Conservation (phyloP, 2,113 vertebrate species). For the Felis chaus region DNA sequence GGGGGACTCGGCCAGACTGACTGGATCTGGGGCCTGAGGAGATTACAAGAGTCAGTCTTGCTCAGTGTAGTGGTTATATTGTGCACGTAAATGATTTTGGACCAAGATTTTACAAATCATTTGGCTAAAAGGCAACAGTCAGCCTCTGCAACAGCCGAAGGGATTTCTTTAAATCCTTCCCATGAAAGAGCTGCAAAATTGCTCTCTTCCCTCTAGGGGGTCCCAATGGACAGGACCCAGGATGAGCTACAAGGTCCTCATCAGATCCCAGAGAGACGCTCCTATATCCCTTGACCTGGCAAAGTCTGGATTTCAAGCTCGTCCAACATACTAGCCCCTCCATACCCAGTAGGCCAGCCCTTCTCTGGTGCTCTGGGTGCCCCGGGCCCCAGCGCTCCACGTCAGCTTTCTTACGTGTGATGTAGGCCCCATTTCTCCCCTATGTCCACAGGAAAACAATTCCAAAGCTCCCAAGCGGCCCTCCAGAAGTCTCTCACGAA, state of each 20-base stretch:
- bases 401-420: neutral
- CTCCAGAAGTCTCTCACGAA: neutral
- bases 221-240: neutral
- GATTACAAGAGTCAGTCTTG: neutral
- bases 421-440: neutral
- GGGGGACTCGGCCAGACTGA: neutral
- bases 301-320: neutral
- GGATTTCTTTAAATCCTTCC: neutral
- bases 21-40: neutral
- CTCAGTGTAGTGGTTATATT: neutral
- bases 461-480: neutral
- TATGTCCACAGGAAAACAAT: neutral
- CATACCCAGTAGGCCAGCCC: neutral
- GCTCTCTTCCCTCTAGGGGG: neutral
- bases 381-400: neutral
- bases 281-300: neutral
- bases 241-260: neutral
- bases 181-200: neutral
- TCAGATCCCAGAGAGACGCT: neutral
- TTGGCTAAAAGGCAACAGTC: neutral
- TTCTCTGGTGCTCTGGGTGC: neutral
- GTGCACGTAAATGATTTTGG: neutral
- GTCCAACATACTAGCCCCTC: neutral
- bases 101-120: conserved; percentile 4
- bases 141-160: neutral